Evolutionary conservation across 2,888 invertebrate genomes (phyloP), one percentile per base, ranked within the genome.

Genomic region (Athetis lepigone): DNA sequence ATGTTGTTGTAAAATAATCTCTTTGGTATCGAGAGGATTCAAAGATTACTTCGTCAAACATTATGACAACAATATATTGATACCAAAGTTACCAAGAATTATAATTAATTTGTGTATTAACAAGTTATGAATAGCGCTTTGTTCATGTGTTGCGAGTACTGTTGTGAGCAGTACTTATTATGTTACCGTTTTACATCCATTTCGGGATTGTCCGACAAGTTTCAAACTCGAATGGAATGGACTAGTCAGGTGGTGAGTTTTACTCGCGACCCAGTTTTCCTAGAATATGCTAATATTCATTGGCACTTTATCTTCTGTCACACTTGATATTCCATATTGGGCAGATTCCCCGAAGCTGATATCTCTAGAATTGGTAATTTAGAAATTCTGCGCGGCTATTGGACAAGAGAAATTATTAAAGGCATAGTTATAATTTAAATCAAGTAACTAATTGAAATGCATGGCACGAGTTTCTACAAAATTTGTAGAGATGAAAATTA

Each of bases 371-470:
- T 46, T 8, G 27, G 8, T 19, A 23, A 13, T 27, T 52, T 11
- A 21, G 33, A 2, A 33, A 18, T 25, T 54, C 33, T 37, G 16
- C 7, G 45, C 25, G 16, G 33, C 65, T 36, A n/a, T 58, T 27
- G 8, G 8, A 4, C 19, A n/a, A 33, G 19, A 27, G 27, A 45
- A 33, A 37, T 46, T 42, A 62, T 36, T 29, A 40, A 8, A 51
- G 42, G 39, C 51, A 36, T 25, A 33, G 39, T 33, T 37, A 39
- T 19, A 25, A 49, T 43, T 16, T 60, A 21, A 73, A 60, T 64
- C 43, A 70, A 36, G 9, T 49, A 37, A 55, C 60, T 61, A 56
- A 70, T 74, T 73, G 60, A 70, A 73, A 74, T 64, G 60, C 61
- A 58, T 7, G 29, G 21, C 73, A 74, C 58, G 50, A 56, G 43